Base-by-base conservation (phyloP, 2,113 vertebrate genomes). In the Periophthalmus modestus region DNA sequence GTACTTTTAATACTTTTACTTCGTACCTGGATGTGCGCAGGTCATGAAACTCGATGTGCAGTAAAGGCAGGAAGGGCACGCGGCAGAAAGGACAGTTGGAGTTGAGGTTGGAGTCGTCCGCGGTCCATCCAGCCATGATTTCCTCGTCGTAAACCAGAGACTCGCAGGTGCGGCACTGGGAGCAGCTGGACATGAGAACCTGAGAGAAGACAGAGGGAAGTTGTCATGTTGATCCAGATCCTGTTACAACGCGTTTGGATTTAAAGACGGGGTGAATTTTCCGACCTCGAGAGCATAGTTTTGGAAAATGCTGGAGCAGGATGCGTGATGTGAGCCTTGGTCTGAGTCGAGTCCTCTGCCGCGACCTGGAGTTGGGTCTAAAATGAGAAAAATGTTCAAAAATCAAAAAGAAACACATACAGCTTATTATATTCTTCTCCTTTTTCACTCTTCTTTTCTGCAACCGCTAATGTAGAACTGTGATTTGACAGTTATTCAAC, bases 181-280 rank as follows among this genome's bases (percentile, higher is more conserved):
- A 99, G 87, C 98, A 99, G 80, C 97, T 99, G 74, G 98, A 99
- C 95, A 99, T 98, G 85, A 99, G 90, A 63, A 99, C 97, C 98
- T 99, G 77, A 11, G 9, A 50, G 36, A 23, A 34, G 3, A 28
- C 10, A 43, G 5, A 18, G 47, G 1, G 0, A 7, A 0, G 5
- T 28, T 2, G 18, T 3, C 10, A 34, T 5, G 11, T 6, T 19
- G 11, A 58, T 62, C 36, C 11, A 36, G 13, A 5, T 21, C 54
- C n/a, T n/a, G n/a, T n/a, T 52, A 69, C 15, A 43, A 0, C n/a
- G 16, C 7, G 47, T 24, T 23, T 0, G 11, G 10, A 9, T n/a
- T 55, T 55, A 13, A 34, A 16, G 7, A 33, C 16, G 3, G n/a
- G 0, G 23, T 54, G 65, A 34, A 11, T 5, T 54, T 16, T 78